A percentile compares a stretch with the other conserved stretches of the same genome.
Conservation (phyloP, 1,140 invertebrate species). For the Metaphire vulgaris region DNA sequence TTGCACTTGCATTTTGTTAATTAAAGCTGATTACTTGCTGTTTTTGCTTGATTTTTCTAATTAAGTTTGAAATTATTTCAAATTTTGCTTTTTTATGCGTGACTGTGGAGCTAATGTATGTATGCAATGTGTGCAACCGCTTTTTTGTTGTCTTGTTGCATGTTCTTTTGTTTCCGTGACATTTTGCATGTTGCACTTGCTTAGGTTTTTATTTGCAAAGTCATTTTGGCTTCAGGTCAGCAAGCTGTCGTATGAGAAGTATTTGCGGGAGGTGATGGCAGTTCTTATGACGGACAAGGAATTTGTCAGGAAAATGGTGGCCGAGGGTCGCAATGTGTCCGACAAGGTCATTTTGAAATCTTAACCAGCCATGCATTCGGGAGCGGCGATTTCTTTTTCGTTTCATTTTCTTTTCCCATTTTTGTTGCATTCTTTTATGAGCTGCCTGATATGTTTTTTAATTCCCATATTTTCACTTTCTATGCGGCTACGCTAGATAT, state of each 20-base stretch:
- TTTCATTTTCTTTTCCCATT: no score
- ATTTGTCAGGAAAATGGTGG: neutral
- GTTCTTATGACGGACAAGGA: neutral
- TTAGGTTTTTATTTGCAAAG: neutral
- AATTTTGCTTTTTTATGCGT: neutral
- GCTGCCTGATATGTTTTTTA: no score
- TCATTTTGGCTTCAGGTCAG: neutral
- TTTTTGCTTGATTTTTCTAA: no score
- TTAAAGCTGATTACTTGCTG: no score
- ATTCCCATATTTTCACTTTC: no score
- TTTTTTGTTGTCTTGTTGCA: neutral
- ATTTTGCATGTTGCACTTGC: neutral
- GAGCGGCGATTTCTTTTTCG: no score
- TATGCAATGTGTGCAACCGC: neutral
- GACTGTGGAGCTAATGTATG: no score
- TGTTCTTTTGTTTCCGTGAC: neutral
- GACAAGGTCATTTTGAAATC: no score
- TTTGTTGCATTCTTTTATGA: no score
- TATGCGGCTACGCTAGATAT: no score
- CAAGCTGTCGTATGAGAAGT: neutral
- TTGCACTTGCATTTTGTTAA: no score
- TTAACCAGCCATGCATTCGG: no score
- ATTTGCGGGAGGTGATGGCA: neutral
- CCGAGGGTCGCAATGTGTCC: neutral
- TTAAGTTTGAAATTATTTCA: neutral